Percentiles rank a stretch among this genome's conserved stretches.
Evolutionary conservation across 37 sponge, comb jelly and placozoan species (phyloP).

Genomic region (Spongia lamella): DNA sequence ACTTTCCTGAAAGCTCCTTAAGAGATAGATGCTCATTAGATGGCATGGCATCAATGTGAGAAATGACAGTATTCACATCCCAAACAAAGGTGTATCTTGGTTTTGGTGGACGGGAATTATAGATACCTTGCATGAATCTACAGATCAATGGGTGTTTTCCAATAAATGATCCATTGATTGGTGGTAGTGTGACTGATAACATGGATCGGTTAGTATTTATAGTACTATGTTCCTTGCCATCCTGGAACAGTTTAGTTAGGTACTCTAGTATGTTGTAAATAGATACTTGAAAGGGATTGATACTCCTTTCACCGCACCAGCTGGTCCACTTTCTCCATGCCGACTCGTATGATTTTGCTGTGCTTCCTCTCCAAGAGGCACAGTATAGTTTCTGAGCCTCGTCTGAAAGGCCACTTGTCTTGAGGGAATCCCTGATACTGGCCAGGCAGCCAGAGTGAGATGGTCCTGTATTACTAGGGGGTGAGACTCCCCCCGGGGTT

Average conservation of each 20-base stretch:
- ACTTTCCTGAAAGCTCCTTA: background rate
- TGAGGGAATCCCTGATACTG: slow-evolving; percentile 1
- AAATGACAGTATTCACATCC: slow-evolving; percentile 3
- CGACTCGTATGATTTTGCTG: background rate
- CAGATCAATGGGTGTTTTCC: slow-evolving; percentile 27
- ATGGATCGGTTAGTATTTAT: slow-evolving; percentile 11
- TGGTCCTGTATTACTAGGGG: slow-evolving; percentile 3
- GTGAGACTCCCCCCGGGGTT: background rate
- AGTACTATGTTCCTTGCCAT: background rate
- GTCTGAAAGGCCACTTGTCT: background rate
- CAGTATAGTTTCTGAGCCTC: background rate
- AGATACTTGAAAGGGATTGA: slow-evolving; percentile 44
- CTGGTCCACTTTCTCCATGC: slow-evolving; percentile 1
- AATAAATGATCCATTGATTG: slow-evolving; percentile 7
- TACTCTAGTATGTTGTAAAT: slow-evolving; percentile 24
- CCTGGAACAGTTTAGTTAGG: slow-evolving; percentile 21
- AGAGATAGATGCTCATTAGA: too few relatives aligned
- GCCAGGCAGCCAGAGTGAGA: background rate
- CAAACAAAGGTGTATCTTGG: slow-evolving; percentile 15
- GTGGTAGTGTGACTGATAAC: slow-evolving; percentile 19
- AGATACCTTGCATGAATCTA: slow-evolving; percentile 25
- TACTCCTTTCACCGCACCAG: slow-evolving; percentile 17
- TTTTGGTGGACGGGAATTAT: slow-evolving; percentile 15
- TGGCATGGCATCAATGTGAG: too few relatives aligned
- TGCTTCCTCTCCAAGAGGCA: slow-evolving; percentile 1